These are phyloP conservation scores for Caenorhabditis zanzibari DNA, from an alignment of 2,888 invertebrate genomes.

Conservation along the genomic window DNA sequence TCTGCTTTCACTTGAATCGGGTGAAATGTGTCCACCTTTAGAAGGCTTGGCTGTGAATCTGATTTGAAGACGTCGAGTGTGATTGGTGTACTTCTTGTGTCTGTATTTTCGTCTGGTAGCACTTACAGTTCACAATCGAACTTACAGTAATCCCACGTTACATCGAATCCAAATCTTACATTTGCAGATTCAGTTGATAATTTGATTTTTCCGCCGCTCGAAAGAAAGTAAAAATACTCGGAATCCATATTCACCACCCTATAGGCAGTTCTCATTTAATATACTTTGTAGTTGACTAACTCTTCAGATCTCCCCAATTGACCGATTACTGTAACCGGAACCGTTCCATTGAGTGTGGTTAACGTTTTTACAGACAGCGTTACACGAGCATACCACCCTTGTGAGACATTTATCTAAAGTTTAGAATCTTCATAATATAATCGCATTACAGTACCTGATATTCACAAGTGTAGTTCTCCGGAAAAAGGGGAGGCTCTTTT, in stretches of 20 bases:
- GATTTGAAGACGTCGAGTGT: background rate
- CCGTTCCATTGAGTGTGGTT: background rate
- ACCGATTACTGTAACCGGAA: background rate
- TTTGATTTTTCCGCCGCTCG: background rate
- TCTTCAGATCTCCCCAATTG: background rate
- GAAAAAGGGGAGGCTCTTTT: background rate
- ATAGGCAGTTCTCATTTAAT: background rate
- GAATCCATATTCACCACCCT: background rate
- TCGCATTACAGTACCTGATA: background rate
- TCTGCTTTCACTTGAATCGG: background rate
- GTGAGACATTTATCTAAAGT: background rate
- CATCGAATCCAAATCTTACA: background rate
- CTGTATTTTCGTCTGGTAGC: background rate
- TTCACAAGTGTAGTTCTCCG: background rate
- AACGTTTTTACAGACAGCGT: background rate
- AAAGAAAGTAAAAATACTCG: background rate
- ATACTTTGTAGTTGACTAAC: background rate
- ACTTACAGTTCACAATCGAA: background rate
- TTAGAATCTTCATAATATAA: background rate
- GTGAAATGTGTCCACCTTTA: no score
- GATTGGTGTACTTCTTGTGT: background rate
- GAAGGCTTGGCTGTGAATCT: background rate
- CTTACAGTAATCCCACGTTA: no score
- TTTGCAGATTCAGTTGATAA: background rate
- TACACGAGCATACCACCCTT: background rate